phyloP scores from a whole-genome alignment of 1,140 invertebrate genomes.

The Conopomorpha cramerella region DNA sequence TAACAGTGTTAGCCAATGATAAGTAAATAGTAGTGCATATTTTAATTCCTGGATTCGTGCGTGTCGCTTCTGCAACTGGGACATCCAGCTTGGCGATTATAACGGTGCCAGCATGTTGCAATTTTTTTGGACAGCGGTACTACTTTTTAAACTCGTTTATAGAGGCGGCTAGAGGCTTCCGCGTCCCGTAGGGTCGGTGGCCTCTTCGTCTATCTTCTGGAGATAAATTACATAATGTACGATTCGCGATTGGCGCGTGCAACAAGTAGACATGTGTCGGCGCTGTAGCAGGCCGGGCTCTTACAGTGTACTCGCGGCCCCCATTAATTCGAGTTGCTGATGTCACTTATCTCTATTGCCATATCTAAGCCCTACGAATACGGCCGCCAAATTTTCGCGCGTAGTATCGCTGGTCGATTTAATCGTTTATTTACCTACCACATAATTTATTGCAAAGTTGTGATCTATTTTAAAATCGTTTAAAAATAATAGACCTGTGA shows the following conservation, averaged over 20 bases:
- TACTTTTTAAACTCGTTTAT: constrained; percentile 63
- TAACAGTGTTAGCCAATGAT: constrained; percentile 41
- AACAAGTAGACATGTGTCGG: constrained; percentile 63
- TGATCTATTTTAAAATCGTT: too few relatives aligned
- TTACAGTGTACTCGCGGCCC: constrained; percentile 60
- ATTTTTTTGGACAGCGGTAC: constrained; percentile 62
- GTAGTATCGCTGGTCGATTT: too few relatives aligned
- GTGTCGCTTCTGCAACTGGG: constrained; percentile 51
- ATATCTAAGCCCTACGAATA: constrained; percentile 59
- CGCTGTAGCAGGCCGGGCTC: constrained; percentile 60
- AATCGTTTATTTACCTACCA: too few relatives aligned
- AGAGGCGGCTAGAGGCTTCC: constrained; percentile 58
- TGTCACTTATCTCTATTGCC: constrained; percentile 57
- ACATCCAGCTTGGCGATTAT: constrained; percentile 61
- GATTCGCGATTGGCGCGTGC: constrained; percentile 53
- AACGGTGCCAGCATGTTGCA: constrained; percentile 63
- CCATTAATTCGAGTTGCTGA: constrained; percentile 59
- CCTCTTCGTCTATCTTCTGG: constrained; percentile 48
- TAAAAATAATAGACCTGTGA: too few relatives aligned
- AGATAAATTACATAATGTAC: constrained; percentile 62
- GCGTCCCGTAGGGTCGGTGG: constrained; percentile 58
- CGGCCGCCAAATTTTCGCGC: constrained; percentile 55
- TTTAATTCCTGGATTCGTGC: constrained; percentile 43
- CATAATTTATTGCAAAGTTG: too few relatives aligned
- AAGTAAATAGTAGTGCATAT: constrained; percentile 47